Base-by-base conservation (phyloP, 2,797 vertebrate genomes). In the Rhinoraja longicauda region DNA sequence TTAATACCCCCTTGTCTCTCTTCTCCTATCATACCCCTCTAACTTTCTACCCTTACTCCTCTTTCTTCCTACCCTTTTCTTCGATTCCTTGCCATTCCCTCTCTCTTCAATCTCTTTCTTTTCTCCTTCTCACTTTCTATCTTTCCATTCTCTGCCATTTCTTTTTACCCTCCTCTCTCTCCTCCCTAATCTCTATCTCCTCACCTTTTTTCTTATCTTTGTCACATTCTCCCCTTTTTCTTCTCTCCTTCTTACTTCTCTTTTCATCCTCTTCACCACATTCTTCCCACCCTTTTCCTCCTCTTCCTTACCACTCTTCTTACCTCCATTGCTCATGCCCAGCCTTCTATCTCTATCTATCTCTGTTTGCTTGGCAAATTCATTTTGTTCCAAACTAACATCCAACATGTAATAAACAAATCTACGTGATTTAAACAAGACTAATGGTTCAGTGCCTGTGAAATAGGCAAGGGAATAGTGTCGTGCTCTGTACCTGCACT, bases 121-220 rank as follows among this genome's bases (percentile, higher is more conserved):
- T 29, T 36, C 57, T 57, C 0, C 15, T 73, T 77, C 29, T 1
- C n/a, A 0, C 21, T 29, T 17, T n/a, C 93, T 94, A 94, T 95
- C 95, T 94, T 93, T 77, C 94, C 93, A 1, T 93, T 93, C 0
- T 0, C 45, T 57, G 93, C 93, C 0, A 0, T 0, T 0, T 70
- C 93, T 2, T 93, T 92, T 64, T 94, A 88, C 15, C 93, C 93
- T 93, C 94, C 94, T 90, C 93, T 93, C 59, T 94, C 93, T 84
- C 94, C 64, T 0, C 93, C 94, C 93, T 95, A 94, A 0, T 39
- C 0, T 0, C 95, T 94, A 75, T 10, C 91, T 17, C 93, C 94
- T 93, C 94, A 79, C 0, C 67, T 4, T 6, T 72, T 15, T 9
- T 91, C 73, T 93, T 4, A 8, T 29, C 57, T 57, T 84, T 21